Conservation (phyloP, 2,797 vertebrate genomes). For the Pseudotriccus pelzelni region DNA sequence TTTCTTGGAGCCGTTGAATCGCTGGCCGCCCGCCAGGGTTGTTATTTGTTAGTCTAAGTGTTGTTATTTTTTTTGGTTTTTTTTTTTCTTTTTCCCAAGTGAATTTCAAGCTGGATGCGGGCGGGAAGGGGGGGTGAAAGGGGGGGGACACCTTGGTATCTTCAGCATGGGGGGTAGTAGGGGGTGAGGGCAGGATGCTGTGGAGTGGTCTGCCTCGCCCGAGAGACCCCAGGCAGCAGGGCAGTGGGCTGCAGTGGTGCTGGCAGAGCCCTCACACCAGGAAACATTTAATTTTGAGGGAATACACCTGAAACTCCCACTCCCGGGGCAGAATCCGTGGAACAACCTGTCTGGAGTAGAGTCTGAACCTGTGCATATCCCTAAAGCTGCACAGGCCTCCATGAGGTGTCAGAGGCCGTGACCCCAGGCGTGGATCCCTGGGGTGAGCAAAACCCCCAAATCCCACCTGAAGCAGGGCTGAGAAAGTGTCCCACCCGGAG, state of each 20-base stretch:
- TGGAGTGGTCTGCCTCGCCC: rapidly evolving
- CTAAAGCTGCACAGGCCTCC: rapidly evolving
- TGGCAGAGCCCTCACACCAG: not conserved
- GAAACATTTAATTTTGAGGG: not conserved
- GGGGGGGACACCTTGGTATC: not conserved
- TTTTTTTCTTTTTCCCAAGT: conserved; percentile 52
- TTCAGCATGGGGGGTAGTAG: rapidly evolving
- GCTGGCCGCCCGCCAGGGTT: conserved; percentile 21
- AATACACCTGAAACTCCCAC: rapidly evolving
- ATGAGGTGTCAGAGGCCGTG: not conserved
- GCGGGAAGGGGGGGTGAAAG: no score
- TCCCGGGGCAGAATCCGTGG: rapidly evolving
- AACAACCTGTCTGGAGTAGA: not conserved
- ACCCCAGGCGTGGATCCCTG: not conserved
- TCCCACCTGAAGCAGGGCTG: not conserved
- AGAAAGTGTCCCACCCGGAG: not conserved
- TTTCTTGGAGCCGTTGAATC: conserved; percentile 55
- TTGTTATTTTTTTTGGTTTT: not conserved
- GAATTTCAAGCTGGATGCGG: conserved; percentile 14
- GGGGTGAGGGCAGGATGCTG: not conserved
- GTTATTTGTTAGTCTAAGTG: conserved; percentile 46
- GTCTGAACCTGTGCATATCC: not conserved
- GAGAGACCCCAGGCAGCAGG: not conserved
- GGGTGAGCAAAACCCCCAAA: not conserved
- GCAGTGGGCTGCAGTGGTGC: rapidly evolving